phyloP scores from a whole-genome alignment of 2,888 invertebrate species.

The Xanthia icteritia region DNA sequence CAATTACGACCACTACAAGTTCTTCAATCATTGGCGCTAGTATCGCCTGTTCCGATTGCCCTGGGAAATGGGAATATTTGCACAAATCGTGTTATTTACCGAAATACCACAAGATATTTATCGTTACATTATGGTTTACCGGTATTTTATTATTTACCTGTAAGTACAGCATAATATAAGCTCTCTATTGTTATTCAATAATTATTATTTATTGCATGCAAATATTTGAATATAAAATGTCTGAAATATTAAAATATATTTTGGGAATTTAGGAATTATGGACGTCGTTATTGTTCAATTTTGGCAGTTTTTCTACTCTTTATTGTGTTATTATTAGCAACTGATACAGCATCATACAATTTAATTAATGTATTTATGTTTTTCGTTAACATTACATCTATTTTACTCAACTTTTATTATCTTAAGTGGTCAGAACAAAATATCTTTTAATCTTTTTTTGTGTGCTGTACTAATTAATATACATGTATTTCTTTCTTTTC shows the following conservation, averaged over 20 bases:
- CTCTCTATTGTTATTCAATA: background rate
- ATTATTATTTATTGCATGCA: slow-evolving; percentile 8
- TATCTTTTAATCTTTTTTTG: too few species aligned
- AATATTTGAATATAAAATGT: slow-evolving; percentile 1
- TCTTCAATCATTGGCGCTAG: slow-evolving; percentile 46
- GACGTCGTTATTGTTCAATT: background rate
- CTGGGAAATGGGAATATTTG: slow-evolving; percentile 64
- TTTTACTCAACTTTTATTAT: background rate
- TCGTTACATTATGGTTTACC: background rate
- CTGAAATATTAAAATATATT: background rate
- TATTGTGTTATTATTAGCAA: background rate
- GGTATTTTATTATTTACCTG: slow-evolving; percentile 11
- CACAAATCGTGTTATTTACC: slow-evolving; percentile 47
- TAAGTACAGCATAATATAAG: background rate
- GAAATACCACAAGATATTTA: slow-evolving; percentile 38
- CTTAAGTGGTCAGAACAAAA: background rate
- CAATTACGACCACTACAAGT: slow-evolving; percentile 42
- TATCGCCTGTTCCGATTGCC: slow-evolving; percentile 44
- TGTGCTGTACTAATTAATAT: background rate
- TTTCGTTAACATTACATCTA: background rate
- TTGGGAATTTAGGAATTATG: background rate
- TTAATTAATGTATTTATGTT: background rate
- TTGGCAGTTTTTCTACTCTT: background rate
- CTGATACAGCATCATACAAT: background rate
- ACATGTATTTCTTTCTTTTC: background rate